phyloP scores from a whole-genome alignment of 2,888 invertebrate species.

The Drosophila mercatorum region DNA sequence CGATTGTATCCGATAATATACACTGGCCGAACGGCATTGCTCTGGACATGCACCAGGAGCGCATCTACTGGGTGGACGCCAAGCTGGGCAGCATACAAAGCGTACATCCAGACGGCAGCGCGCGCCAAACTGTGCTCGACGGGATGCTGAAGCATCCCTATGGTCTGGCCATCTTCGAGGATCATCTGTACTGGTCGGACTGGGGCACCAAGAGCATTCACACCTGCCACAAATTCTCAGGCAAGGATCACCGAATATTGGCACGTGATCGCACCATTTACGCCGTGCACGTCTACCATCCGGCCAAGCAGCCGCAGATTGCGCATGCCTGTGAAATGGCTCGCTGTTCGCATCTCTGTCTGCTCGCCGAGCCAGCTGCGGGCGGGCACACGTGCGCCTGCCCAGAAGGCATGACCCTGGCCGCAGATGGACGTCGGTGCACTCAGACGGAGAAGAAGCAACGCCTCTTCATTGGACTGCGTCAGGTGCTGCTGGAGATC shows the following conservation, averaged over 20 bases:
- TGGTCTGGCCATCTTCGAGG: slow-evolving; percentile 94
- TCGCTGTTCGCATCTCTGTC: slow-evolving; percentile 91
- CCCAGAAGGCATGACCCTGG: slow-evolving; percentile 89
- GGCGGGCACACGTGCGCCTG: slow-evolving; percentile 89
- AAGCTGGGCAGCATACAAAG: slow-evolving; percentile 89
- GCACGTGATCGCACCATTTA: slow-evolving; percentile 85
- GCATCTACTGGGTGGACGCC: slow-evolving; percentile 96
- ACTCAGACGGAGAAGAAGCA: slow-evolving; percentile 85
- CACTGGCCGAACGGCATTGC: slow-evolving; percentile 94
- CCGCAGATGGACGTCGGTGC: slow-evolving; percentile 86
- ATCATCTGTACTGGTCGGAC: slow-evolving; percentile 95
- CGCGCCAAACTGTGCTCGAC: slow-evolving; percentile 87
- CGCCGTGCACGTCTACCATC: slow-evolving; percentile 91
- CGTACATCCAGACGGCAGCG: slow-evolving; percentile 87
- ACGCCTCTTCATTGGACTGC: slow-evolving; percentile 85
- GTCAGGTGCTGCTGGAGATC: slow-evolving; percentile 86
- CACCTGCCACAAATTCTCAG: slow-evolving; percentile 91
- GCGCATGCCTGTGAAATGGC: slow-evolving; percentile 88
- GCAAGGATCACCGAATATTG: slow-evolving; percentile 87
- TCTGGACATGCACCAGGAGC: slow-evolving; percentile 90
- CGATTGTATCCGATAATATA: slow-evolving; percentile 88
- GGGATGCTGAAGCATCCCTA: slow-evolving; percentile 92
- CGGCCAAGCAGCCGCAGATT: slow-evolving; percentile 86
- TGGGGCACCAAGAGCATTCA: slow-evolving; percentile 91
- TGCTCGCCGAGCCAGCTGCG: slow-evolving; percentile 86